Evolutionary conservation across 2,888 invertebrate genomes (phyloP), one percentile per base, ranked within the genome.

Genomic region (Tetramorium bicarinatum): DNA sequence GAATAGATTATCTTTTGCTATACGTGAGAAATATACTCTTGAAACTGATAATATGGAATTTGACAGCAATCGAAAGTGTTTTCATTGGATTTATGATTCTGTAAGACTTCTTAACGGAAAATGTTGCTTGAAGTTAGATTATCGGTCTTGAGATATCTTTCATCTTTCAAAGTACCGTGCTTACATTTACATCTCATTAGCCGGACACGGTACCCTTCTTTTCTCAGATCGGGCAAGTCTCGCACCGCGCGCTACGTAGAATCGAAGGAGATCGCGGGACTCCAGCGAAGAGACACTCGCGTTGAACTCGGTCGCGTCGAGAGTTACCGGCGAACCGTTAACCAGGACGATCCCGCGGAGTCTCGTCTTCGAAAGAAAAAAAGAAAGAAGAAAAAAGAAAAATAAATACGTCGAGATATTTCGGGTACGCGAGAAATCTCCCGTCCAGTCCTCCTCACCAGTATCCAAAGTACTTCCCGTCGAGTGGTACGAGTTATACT

Each of bases 381-480:
- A 47, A 47, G 25, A 66, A 66, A 66, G 44, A 9, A 47, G 47
- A 47, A 66, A 44, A 29, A 66, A 29, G 9, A 54, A 13, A 15
- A 72, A 72, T 2, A 25, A 34, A 21, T 41, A 38, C 49, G 8
- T 59, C 41, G 72, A 29, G 18, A 67, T 67, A 76, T 49, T 67
- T 76, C 49, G 38, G 49, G 41, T 52, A 69, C 54, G 71, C 56
- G 71, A 56, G 54, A 79, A 44, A n/a, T 49, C 44, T 49, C 41
- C 71, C 74, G 41, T 74, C 29, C 49, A 41, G 71, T 44, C 77
- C n/a, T 71, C 77, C 15, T 71, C 69, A 76, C 21, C 62, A 56
- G 13, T 56, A 29, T 72, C 72, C 72, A 79, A 79, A 79, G 41
- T 29, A 54, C 44, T 34, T 67, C 29, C 67, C 66, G 38, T 67